Evolutionary conservation across 2,888 invertebrate species (phyloP), one percentile per base, ranked within the genome.

Genomic region (Plagodis pulveraria): DNA sequence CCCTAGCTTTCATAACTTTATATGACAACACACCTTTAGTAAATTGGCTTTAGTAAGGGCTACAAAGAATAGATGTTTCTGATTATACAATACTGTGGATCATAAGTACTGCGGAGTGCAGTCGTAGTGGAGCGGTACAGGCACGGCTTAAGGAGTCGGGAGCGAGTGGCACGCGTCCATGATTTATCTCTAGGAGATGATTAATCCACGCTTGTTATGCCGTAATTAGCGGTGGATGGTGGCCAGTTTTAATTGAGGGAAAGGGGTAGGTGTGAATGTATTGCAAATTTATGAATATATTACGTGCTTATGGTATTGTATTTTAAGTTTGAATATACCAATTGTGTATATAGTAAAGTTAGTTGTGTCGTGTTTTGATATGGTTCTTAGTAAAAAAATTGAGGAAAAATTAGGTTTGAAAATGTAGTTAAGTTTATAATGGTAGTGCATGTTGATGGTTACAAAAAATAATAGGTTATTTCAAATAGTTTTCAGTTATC

Each of bases 201-300:
- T 87, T 84, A 84, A 86, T 86, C 84, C 81, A 81, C 84, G 82
- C 86, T 80, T 78, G 83, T 82, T 81, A 82, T 45, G 47, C 49
- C 53, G 81, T 81, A 83, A 88, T 87, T 86, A 85, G 83, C 80
- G 76, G 74, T 76, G 69, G 71, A 62, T 65, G 61, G 58, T 50
- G 32, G 45, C 42, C 33, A 6, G 42, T 0, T 65, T 66, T 63
- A 58, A 66, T 65, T 71, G 45, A 10, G 40, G 8, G 9, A 40
- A 10, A 10, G 35, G 58, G 58, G 50, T 35, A 45, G 51, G 36
- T 42, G 44, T 11, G 32, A 41, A 33, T 40, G 22, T n/a, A 33
- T 22, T 35, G 34, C 5, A 34, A 32, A 52, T n/a, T 36, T 36
- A 50, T 55, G 41, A 33, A 33, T 44, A 43, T 45, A 58, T 61